A percentile compares a stretch with the other conserved stretches of the same genome.
These are phyloP conservation scores for Tenthredo distinguenda DNA, from an alignment of 2,888 invertebrate genomes.

Conservation along the genomic window DNA sequence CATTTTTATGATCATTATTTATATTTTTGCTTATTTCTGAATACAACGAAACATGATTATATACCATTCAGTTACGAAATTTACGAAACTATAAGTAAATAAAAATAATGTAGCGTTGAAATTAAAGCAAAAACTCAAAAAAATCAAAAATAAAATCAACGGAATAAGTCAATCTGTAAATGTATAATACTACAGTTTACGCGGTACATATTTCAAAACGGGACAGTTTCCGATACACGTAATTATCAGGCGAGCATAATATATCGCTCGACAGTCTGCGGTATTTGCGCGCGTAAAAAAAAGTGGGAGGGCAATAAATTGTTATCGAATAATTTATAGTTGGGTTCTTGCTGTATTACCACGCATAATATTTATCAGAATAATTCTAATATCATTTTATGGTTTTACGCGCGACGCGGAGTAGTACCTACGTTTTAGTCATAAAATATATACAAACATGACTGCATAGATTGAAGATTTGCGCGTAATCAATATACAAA, in stretches of 20 bases:
- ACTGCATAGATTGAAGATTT: neutral
- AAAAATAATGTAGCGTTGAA: no score
- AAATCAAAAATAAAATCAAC: neutral
- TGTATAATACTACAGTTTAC: neutral
- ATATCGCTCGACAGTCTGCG: neutral
- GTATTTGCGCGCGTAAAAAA: neutral
- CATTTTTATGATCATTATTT: no score
- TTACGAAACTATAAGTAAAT: no score
- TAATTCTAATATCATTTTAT: neutral
- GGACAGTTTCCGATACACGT: neutral
- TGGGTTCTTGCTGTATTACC: neutral
- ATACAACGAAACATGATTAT: no score
- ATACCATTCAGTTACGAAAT: no score
- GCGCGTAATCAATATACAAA: neutral
- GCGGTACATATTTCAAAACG: neutral
- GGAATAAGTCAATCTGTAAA: constrained; percentile 32
- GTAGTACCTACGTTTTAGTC: neutral
- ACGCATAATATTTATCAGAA: neutral
- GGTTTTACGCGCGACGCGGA: neutral
- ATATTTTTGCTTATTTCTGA: no score
- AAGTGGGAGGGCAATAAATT: neutral
- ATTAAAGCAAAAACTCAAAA: no score
- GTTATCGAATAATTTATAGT: neutral
- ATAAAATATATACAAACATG: neutral
- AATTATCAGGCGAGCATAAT: neutral